Conservation (phyloP, 2,113 vertebrate genomes). For the Emydura subglobosa region DNA sequence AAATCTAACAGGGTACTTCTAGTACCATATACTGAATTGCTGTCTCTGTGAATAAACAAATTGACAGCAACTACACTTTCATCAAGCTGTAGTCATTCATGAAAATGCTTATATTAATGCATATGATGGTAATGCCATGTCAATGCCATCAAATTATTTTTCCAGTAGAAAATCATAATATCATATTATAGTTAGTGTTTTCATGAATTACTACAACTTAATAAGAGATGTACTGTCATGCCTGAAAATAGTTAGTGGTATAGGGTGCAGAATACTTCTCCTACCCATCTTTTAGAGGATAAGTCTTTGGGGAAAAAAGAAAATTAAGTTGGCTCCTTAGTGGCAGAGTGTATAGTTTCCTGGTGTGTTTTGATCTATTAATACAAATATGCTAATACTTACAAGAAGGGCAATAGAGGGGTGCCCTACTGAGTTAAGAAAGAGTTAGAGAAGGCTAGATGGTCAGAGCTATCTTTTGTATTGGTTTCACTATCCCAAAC, state of each 20-base stretch:
- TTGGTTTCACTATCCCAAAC: not conserved
- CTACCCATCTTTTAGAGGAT: not conserved
- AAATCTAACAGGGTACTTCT: not conserved
- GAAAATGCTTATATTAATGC: slow-evolving; percentile 3
- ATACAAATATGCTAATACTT: not conserved
- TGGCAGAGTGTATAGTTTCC: not conserved
- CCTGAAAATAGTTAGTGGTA: not conserved
- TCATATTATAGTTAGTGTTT: not conserved
- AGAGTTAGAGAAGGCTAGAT: not conserved
- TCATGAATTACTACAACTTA: not conserved
- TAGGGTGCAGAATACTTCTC: not conserved
- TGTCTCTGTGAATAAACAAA: not conserved
- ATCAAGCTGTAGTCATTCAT: not conserved
- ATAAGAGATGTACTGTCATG: not conserved
- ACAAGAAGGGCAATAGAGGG: not conserved
- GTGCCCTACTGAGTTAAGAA: not conserved
- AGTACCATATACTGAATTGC: not conserved
- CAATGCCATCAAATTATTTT: not conserved
- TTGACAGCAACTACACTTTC: not conserved
- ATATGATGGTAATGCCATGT: not conserved
- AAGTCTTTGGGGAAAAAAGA: not conserved
- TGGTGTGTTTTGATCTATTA: not conserved
- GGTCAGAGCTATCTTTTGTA: not conserved
- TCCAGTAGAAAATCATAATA: not conserved
- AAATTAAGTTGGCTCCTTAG: not conserved